phyloP scores from a whole-genome alignment of 2,797 vertebrate genomes.

The Gadopsis marmoratus region DNA sequence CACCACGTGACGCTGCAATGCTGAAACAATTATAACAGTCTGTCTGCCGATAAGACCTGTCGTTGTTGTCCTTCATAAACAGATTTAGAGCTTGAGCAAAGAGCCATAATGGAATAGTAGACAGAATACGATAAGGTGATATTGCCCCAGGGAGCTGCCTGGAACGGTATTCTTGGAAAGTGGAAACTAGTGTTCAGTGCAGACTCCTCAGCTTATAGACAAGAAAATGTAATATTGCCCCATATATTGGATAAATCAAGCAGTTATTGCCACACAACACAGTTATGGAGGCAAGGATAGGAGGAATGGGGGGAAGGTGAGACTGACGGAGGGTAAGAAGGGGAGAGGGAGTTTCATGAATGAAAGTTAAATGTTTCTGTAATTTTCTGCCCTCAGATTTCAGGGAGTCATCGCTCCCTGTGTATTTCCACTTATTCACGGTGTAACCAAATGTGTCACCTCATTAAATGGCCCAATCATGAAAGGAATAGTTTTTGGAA shows the following conservation, averaged over 20 bases:
- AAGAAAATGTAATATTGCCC: slow-evolving; percentile 45
- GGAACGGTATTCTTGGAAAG: slow-evolving; percentile 35
- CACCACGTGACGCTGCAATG: slow-evolving; percentile 17
- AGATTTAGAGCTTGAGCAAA: slow-evolving; percentile 56
- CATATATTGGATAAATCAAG: slow-evolving; percentile 39
- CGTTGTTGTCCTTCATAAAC: slow-evolving; percentile 62
- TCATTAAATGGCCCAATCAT: not conserved
- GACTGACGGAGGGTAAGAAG: slow-evolving; percentile 9
- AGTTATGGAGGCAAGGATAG: not conserved
- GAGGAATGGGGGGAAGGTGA: slow-evolving; percentile 1
- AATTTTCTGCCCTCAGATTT: slow-evolving; percentile 23
- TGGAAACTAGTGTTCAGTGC: slow-evolving; percentile 28
- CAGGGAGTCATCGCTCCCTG: slow-evolving; percentile 8
- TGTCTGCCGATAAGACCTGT: slow-evolving; percentile 56
- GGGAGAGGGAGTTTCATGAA: slow-evolving; percentile 20
- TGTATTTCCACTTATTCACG: slow-evolving; percentile 10
- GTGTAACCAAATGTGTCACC: slow-evolving; percentile 12
- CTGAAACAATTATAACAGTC: slow-evolving; percentile 60
- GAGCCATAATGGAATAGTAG: slow-evolving; percentile 51
- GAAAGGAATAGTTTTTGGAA: not conserved
- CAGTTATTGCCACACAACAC: slow-evolving; percentile 30
- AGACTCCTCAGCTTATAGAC: slow-evolving; percentile 38
- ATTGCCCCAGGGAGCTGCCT: slow-evolving; percentile 59
- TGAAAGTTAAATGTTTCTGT: slow-evolving; percentile 32
- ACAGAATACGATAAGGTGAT: slow-evolving; percentile 60